Conservation (phyloP, 2,797 vertebrate genomes). For the Discoglossus pictus region DNA sequence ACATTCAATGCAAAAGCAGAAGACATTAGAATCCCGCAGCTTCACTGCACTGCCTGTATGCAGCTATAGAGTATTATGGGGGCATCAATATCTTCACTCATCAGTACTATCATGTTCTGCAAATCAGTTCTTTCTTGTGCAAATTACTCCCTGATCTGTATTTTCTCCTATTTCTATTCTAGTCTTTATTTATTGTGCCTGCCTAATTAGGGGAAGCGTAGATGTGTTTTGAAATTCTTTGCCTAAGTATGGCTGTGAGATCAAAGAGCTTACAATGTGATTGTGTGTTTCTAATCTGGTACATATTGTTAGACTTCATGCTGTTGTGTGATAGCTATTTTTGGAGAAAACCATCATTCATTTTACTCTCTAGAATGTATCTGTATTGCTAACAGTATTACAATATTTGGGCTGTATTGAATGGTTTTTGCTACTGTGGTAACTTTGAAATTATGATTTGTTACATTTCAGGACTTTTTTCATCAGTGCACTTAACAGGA, state of each 20-base stretch:
- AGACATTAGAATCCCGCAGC: too few relatives aligned
- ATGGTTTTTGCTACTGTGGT: too few relatives aligned
- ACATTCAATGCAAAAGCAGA: too few relatives aligned
- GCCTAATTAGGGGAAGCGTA: neutral
- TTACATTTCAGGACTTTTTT: too few relatives aligned
- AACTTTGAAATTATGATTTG: too few relatives aligned
- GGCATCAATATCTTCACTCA: too few relatives aligned
- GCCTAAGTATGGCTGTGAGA: slow-evolving; percentile 9
- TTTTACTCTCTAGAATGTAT: slow-evolving; percentile 31
- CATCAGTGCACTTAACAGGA: too few relatives aligned
- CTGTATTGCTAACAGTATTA: slow-evolving; percentile 1
- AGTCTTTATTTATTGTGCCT: neutral
- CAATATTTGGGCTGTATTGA: too few relatives aligned
- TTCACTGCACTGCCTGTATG: too few relatives aligned
- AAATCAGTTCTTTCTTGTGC: too few relatives aligned
- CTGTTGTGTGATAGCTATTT: slow-evolving; percentile 40
- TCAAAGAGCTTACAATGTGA: slow-evolving; percentile 2
- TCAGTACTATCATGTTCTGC: too few relatives aligned
- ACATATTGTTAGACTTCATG: slow-evolving; percentile 31
- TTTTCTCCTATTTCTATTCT: slow-evolving; percentile 13
- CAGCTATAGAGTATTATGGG: too few relatives aligned
- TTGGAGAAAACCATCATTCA: slow-evolving; percentile 18
- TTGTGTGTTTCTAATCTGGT: slow-evolving; percentile 29
- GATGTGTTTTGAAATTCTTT: slow-evolving; percentile 16
- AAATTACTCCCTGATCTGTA: neutral